A percentile compares a stretch with the other conserved stretches of the same genome.
phyloP scores from a whole-genome alignment of 2,797 vertebrate species.

The Chelmon rostratus region DNA sequence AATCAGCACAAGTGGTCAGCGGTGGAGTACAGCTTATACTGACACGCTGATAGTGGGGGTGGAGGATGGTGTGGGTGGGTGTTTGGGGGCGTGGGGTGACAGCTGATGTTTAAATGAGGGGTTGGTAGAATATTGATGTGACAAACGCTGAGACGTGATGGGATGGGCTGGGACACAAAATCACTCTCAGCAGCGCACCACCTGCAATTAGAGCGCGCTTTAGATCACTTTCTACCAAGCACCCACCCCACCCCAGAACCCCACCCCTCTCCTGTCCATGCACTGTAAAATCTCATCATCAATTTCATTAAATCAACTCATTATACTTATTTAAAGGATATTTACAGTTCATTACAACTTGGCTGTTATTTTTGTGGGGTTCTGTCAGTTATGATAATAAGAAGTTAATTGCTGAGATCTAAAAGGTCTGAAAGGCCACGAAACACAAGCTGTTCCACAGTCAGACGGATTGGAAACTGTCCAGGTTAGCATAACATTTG shows the following conservation, averaged over 20 bases:
- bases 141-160: constrained; percentile 63
- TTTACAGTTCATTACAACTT: not conserved
- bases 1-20: constrained; percentile 27
- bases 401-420: not conserved
- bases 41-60: constrained; percentile 25
- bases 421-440: too few relatives aligned
- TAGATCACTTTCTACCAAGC: constrained; percentile 71
- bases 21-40: constrained; percentile 15
- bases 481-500: too few relatives aligned
- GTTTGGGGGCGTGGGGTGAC: constrained; percentile 47
- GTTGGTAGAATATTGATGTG: constrained; percentile 77
- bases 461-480: too few relatives aligned
- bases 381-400: not conserved
- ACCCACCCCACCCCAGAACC: constrained; percentile 3
- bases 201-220: constrained; percentile 71
- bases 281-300: constrained; percentile 44
- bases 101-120: constrained; percentile 78
- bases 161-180: constrained; percentile 71
- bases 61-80: constrained; percentile 3
- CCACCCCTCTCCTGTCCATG: constrained; percentile 6
- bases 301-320: not conserved
- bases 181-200: constrained; percentile 72
- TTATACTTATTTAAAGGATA: not conserved
- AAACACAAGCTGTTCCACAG: too few relatives aligned
- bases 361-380: not conserved